These are phyloP conservation scores for rabbit (Oryctolagus cuniculus) DNA, from an alignment of 2,113 vertebrate species.

Conservation along the genomic window mOryCun1.1 NC_091432.1:58627001-58627500, in stretches of 20 bases:
- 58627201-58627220: not conserved
- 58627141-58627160: not conserved
- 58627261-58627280: not conserved
- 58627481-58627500: too few species aligned
- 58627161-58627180: not conserved
- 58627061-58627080: not conserved
- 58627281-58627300: not conserved
- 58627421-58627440: not conserved
- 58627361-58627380: not conserved
- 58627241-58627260: not conserved
- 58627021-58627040: slow-evolving; percentile 4
- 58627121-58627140: not conserved
- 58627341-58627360: not conserved
- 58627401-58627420: not conserved
- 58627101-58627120: not conserved
- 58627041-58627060: not conserved
- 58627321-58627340: not conserved
- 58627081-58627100: not conserved
- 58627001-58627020: not conserved
- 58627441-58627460: not conserved
- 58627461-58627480: not conserved
- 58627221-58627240: not conserved
- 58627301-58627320: not conserved
- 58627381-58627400: not conserved
- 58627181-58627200: not conserved